Evolutionary conservation across 2,797 vertebrate genomes (phyloP), one percentile per base, ranked within the genome.

Genomic region (Diplodus puntazzo): DNA sequence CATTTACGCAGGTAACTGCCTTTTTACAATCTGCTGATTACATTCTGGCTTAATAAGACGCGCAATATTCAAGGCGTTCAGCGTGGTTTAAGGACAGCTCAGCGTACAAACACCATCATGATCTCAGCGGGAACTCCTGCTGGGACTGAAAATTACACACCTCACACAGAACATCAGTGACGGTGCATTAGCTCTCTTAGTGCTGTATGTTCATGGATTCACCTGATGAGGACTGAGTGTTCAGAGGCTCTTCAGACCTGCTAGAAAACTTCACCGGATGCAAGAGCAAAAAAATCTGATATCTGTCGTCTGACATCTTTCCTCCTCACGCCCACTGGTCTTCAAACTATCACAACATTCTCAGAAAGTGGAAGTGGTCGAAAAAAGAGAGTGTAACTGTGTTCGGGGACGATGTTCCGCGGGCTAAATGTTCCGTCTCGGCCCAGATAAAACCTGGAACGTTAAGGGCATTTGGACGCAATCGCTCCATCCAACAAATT

Each of bases 401-500:
- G 43, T 71, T 25, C 30, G 13, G 16, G 13, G 52, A 17, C 58
- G 75, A 42, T 57, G 70, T 69, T 80, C 48, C 5, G 10, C 2
- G n/a, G 30, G 63, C 64, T 45, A 52, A 69, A 66, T 46, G 23
- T 55, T 63, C 34, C 57, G 53, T 18, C 10, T 10, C 18, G 45
- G 25, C 23, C 20, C 49, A 11, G 72, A 85, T 73, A 73, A 69
- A 21, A 17, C 12, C 46, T 25, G 18, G 11, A 1, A 71, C 34
- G 53, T 71, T 23, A 75, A 49, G n/a, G 62, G 62, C 50, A 17
- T 63, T 73, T 58, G 64, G 73, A 70, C 55, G 14, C 17, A 45
- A 82, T 66, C 58, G 7, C 54, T 69, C 53, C 57, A 46, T 68
- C 64, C 61, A 50, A 75, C 74, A 73, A 62, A 80, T 70, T 77